These are phyloP conservation scores for Drosophila diplacantha DNA, from an alignment of 2,888 invertebrate species.

Conservation along the genomic window DNA sequence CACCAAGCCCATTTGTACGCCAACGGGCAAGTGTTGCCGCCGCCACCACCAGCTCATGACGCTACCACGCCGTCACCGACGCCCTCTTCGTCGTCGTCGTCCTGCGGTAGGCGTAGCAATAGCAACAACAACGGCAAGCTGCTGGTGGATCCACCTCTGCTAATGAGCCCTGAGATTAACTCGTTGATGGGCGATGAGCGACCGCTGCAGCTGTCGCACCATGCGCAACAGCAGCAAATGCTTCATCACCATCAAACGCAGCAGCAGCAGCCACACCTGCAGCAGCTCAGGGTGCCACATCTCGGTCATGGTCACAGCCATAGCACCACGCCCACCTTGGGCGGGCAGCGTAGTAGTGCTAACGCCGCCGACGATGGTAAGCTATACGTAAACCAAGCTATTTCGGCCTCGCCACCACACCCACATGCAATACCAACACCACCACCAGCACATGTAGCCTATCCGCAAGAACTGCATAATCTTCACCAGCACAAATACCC, in stretches of 20 bases:
- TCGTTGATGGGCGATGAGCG: conserved; percentile 81
- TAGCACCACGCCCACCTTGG: conserved; percentile 56
- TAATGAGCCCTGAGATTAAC: conserved; percentile 83
- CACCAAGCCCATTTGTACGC: conserved; percentile 62
- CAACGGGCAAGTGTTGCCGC: conserved; percentile 48
- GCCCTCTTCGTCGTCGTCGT: conserved; percentile 62
- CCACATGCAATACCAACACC: conserved; percentile 36
- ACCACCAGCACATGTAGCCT: conserved; percentile 45
- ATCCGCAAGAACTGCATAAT: conserved; percentile 19
- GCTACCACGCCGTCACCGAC: conserved; percentile 60
- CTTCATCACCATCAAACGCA: conserved; percentile 39
- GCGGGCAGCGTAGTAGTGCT: conserved; percentile 42
- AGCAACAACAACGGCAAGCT: conserved; percentile 48
- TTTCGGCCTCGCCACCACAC: conserved; percentile 25
- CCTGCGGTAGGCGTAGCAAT: conserved; percentile 60
- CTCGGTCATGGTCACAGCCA: conserved; percentile 35
- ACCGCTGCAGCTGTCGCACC: conserved; percentile 66
- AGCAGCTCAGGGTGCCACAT: conserved; percentile 39
- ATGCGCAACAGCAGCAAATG: conserved; percentile 37
- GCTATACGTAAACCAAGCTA: conserved; percentile 54
- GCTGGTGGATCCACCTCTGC: conserved; percentile 78
- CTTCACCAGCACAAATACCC: conserved; percentile 34
- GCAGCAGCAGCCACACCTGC: conserved; percentile 40
- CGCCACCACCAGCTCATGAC: conserved; percentile 62
- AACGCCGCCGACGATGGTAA: conserved; percentile 63